These are phyloP conservation scores for Danio albolineatus DNA, from an alignment of 2,797 vertebrate genomes.

Conservation along the genomic window DNA sequence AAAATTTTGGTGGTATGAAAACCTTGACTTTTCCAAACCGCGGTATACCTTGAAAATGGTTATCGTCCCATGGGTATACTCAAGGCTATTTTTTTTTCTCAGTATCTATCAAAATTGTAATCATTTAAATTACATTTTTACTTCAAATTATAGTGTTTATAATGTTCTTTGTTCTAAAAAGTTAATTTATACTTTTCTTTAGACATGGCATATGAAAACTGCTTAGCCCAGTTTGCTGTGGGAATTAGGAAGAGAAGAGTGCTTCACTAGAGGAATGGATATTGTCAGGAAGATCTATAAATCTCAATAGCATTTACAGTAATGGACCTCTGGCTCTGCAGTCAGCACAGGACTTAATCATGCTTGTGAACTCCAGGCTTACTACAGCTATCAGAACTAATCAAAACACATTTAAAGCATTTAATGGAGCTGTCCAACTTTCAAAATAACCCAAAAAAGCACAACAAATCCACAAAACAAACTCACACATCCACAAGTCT, in stretches of 20 bases:
- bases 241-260: slow-evolving; percentile 36
- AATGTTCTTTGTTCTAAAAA: not conserved
- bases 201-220: slow-evolving; percentile 19
- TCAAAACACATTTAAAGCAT: slow-evolving; percentile 20
- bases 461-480: not conserved
- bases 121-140: not conserved
- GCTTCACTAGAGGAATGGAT: slow-evolving; percentile 49
- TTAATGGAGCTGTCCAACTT: slow-evolving; percentile 3
- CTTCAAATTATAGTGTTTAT: not conserved
- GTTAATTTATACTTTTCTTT: not conserved
- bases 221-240: slow-evolving; percentile 20
- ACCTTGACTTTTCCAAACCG: too few relatives aligned
- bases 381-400: slow-evolving; percentile 16
- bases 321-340: slow-evolving; percentile 67
- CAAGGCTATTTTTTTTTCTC: too few relatives aligned
- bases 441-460: not conserved
- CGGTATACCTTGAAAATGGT: too few relatives aligned
- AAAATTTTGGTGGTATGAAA: too few relatives aligned
- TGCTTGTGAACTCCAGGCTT: slow-evolving; percentile 10
- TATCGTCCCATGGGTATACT: too few relatives aligned
- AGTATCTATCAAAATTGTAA: too few relatives aligned
- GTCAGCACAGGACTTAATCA: slow-evolving; percentile 37
- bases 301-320: slow-evolving; percentile 64
- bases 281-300: slow-evolving; percentile 59
- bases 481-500: not conserved